Evolutionary conservation across 2,888 invertebrate genomes (phyloP).

Genomic region (Nesidiocoris tenuis): DNA sequence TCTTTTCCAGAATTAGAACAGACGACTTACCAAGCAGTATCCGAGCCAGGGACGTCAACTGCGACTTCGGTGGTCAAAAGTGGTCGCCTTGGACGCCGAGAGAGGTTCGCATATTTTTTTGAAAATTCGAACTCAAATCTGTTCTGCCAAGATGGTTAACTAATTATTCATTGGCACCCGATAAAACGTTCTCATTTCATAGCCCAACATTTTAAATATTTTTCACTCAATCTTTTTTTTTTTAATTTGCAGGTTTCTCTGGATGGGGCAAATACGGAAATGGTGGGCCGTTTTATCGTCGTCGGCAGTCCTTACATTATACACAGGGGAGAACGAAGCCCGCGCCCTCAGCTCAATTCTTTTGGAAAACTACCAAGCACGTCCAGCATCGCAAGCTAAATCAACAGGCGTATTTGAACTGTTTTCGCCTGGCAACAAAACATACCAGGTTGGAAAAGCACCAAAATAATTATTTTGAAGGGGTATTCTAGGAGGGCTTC

Average conservation of each 20-base stretch:
- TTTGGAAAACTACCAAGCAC: slow-evolving; percentile 51
- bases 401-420: slow-evolving; percentile 52
- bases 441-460: slow-evolving; percentile 51
- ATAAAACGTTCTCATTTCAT: too few relatives aligned
- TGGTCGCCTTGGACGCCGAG: slow-evolving; percentile 51
- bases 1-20: slow-evolving; percentile 17
- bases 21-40: slow-evolving; percentile 42
- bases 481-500: too few relatives aligned
- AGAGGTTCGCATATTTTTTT: slow-evolving; percentile 46
- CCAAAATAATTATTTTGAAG: too few relatives aligned
- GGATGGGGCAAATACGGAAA: slow-evolving; percentile 51
- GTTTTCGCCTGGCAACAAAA: slow-evolving; percentile 53
- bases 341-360: slow-evolving; percentile 51
- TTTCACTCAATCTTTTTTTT: too few relatives aligned
- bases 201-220: too few relatives aligned
- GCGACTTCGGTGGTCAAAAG: slow-evolving; percentile 48
- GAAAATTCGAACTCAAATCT: too few relatives aligned
- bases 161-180: too few relatives aligned
- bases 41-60: slow-evolving; percentile 37
- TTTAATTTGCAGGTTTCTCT: slow-evolving; percentile 48
- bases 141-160: too few relatives aligned
- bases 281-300: slow-evolving; percentile 52
- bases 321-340: slow-evolving; percentile 51
- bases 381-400: slow-evolving; percentile 50
- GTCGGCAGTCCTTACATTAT: slow-evolving; percentile 50